These are phyloP conservation scores for Beroe ovata DNA, from an alignment of 37 sponge, comb jelly and placozoan species.

Conservation along the genomic window DNA sequence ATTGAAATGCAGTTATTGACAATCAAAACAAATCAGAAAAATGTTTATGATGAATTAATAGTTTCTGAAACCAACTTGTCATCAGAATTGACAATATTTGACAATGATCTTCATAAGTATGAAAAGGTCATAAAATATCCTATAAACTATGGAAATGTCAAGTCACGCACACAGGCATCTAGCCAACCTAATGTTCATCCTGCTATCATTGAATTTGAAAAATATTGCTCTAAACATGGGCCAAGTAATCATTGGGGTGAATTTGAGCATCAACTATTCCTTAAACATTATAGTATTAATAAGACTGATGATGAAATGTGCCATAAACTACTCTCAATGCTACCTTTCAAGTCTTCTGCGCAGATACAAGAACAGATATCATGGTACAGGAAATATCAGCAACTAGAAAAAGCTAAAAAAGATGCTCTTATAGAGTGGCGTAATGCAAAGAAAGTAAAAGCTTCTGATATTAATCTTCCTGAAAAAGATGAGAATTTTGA, in stretches of 20 bases:
- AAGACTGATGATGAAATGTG: not conserved
- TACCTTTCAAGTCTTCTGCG: not conserved
- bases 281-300: not conserved
- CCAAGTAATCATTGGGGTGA: slow-evolving; percentile 24
- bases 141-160: not conserved
- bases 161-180: slow-evolving; percentile 4
- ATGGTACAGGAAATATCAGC: not conserved
- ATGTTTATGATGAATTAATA: not conserved
- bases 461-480: not conserved
- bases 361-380: slow-evolving; percentile 2
- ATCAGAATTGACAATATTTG: not conserved
- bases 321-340: not conserved
- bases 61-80: not conserved
- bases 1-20: slow-evolving; percentile 9
- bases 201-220: slow-evolving; percentile 24
- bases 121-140: not conserved
- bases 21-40: slow-evolving; percentile 9
- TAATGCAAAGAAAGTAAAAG: not conserved
- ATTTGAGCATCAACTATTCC: slow-evolving; percentile 44
- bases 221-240: slow-evolving; percentile 2
- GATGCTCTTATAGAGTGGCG: slow-evolving; percentile 28
- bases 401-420: slow-evolving; percentile 8
- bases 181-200: slow-evolving; percentile 27
- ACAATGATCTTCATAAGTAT: slow-evolving; percentile 34
- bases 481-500: not conserved